Base-by-base conservation (phyloP, 2,888 invertebrate species). In the Tetranychus truncatus region DNA sequence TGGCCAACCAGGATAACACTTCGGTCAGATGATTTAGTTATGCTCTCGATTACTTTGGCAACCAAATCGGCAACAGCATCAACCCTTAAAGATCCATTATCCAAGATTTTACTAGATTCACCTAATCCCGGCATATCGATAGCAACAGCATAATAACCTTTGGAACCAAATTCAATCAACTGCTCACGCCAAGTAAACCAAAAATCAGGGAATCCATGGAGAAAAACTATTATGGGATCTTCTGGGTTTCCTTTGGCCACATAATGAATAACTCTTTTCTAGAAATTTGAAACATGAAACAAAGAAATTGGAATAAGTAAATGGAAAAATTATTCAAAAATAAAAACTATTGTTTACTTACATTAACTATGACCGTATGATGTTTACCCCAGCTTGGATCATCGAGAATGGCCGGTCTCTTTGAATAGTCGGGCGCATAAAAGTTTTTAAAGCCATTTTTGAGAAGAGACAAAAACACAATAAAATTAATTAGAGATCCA, bases 161-260 rank as follows among this genome's bases (percentile, higher is more conserved):
- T 85, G 55, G 11, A 15, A 0, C 84, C 80, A 34, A 89, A 89
- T 77, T 88, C 86, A 46, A 85, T 82, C 11, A 90, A 83, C 82
- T 90, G 89, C 81, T 88, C 84, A 75, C 89, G 83, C 89, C 89
- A 90, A 0, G 88, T 87, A 81, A 87, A 90, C 89, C 89, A 90
- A 80, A 89, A 89, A 80, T 89, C 89, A 0, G 89, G 89, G 80
- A 88, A 90, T 18, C 90, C 90, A 80, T 90, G 89, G 0, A 90
- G 79, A 79, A 89, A 87, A 71, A 90, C 78, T 86, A 90, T 87
- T 76, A 89, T 82, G 0, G 88, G 88, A 78, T 88, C 88, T 1
- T 84, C 82, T 2, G 84, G 82, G 78, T 87, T 86, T 0, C 89
- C 89, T 77, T 85, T 87, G 79, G 87, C 87, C 1, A 89, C 88